Conservation (phyloP, 2,113 vertebrate species). For the Triplophysa dalaica region DNA sequence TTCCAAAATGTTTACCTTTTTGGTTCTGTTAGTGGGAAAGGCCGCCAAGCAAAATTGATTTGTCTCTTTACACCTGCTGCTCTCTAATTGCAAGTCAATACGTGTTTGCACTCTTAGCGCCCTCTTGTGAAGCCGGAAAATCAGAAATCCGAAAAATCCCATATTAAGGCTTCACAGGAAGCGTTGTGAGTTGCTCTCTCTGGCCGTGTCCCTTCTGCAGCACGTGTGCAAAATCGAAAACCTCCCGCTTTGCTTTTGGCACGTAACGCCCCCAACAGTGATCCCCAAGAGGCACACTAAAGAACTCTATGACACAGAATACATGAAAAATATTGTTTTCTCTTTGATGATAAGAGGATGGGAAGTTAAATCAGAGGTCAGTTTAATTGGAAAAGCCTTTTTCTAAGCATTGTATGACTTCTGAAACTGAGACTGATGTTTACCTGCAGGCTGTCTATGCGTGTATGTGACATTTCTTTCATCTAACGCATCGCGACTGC, state of each 20-base stretch:
- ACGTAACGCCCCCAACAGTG: neutral
- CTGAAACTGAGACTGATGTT: neutral
- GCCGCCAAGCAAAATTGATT: neutral
- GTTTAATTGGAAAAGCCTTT: neutral
- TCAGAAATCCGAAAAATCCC: neutral
- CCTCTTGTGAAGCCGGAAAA: neutral
- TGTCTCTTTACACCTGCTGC: neutral
- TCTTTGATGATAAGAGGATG: slow-evolving; percentile 23
- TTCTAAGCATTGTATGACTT: slow-evolving; percentile 4
- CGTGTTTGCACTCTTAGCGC: neutral
- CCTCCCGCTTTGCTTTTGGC: slow-evolving; percentile 6
- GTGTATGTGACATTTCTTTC: slow-evolving; percentile 27
- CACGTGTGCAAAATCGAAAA: slow-evolving; percentile 11
- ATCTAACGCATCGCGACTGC: slow-evolving; percentile 20
- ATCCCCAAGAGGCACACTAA: neutral
- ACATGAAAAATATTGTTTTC: neutral
- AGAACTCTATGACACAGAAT: neutral
- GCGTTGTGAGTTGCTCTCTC: neutral
- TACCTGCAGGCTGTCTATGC: slow-evolving; percentile 13
- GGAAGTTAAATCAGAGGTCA: neutral
- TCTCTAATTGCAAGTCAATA: neutral
- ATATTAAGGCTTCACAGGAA: neutral
- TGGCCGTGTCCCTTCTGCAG: neutral
- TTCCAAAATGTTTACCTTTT: neutral
- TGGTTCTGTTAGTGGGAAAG: neutral